Evolutionary conservation across 2,113 vertebrate genomes (phyloP).

Genomic region (Lasiurus borealis): DNA sequence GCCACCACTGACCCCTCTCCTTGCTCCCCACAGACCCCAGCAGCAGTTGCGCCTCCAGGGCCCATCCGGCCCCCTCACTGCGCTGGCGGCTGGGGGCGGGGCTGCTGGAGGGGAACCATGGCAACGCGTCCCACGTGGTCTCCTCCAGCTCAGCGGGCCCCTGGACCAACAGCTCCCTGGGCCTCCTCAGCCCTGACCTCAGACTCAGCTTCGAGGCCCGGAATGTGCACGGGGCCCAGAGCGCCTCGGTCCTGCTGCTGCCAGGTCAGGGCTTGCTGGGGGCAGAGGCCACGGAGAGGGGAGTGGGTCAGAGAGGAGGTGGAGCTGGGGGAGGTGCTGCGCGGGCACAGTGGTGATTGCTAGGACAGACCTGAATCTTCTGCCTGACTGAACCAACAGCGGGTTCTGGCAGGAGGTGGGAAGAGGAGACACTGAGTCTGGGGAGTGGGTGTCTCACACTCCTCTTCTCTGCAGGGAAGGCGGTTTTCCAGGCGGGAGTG

Average conservation of each 20-base stretch:
- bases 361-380: background rate
- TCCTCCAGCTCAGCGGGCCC: rapidly evolving
- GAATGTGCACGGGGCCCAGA: rapidly evolving
- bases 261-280: conserved; percentile 40
- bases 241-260: background rate
- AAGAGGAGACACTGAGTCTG: rapidly evolving
- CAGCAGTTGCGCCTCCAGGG: background rate
- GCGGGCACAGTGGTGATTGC: too few species aligned
- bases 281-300: background rate
- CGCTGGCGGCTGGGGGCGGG: background rate
- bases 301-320: background rate
- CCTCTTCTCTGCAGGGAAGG: background rate
- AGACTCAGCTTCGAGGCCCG: background rate
- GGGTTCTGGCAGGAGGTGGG: too few species aligned
- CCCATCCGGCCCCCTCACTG: background rate
- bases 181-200: background rate
- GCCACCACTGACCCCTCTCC: rapidly evolving
- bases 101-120: background rate
- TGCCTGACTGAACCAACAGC: background rate
- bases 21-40: background rate
- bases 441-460: rapidly evolving
- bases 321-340: rapidly evolving
- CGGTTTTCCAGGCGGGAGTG: rapidly evolving
- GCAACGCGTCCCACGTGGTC: rapidly evolving
- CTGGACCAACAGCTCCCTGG: conserved; percentile 70